phyloP scores from a whole-genome alignment of 2,113 vertebrate genomes.

The Epinephelus fuscoguttatus region DNA sequence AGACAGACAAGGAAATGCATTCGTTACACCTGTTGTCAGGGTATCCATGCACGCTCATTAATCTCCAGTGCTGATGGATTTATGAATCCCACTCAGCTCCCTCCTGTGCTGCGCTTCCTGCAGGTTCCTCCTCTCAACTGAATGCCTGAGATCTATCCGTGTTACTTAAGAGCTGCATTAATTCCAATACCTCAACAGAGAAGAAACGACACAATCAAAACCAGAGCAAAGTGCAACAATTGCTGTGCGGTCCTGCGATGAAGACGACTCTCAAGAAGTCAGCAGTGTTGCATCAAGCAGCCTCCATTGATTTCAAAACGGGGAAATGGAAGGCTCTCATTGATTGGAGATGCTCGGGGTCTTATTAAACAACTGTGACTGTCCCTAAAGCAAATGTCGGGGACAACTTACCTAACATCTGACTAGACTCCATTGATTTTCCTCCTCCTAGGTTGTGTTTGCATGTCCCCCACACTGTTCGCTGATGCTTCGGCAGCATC shows the following conservation, averaged over 20 bases:
- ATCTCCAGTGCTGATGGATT: neutral
- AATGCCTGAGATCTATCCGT: neutral
- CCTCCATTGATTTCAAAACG: slow-evolving; percentile 79
- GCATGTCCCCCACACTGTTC: slow-evolving; percentile 69
- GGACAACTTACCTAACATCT: slow-evolving; percentile 81
- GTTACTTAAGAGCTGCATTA: neutral
- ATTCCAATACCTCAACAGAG: neutral
- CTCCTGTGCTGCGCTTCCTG: neutral
- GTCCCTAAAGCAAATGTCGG: slow-evolving; percentile 78
- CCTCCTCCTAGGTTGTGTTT: slow-evolving; percentile 70
- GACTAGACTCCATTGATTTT: slow-evolving; percentile 83
- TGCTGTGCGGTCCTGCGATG: slow-evolving; percentile 27
- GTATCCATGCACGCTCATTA: neutral
- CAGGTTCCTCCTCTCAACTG: neutral
- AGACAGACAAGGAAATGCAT: neutral
- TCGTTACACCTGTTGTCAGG: neutral
- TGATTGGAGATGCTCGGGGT: slow-evolving; percentile 82
- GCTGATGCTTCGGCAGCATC: slow-evolving; percentile 36
- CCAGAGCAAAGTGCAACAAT: slow-evolving; percentile 37
- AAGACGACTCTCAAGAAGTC: slow-evolving; percentile 73
- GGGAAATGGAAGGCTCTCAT: slow-evolving; percentile 79
- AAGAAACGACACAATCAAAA: slow-evolving; percentile 34
- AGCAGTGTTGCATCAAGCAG: slow-evolving; percentile 74
- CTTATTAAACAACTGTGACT: slow-evolving; percentile 84
- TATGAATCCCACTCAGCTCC: neutral